Evolutionary conservation across 2,113 vertebrate species (phyloP), one percentile per base, ranked within the genome.

Genomic region (Pithys albifrons): DNA sequence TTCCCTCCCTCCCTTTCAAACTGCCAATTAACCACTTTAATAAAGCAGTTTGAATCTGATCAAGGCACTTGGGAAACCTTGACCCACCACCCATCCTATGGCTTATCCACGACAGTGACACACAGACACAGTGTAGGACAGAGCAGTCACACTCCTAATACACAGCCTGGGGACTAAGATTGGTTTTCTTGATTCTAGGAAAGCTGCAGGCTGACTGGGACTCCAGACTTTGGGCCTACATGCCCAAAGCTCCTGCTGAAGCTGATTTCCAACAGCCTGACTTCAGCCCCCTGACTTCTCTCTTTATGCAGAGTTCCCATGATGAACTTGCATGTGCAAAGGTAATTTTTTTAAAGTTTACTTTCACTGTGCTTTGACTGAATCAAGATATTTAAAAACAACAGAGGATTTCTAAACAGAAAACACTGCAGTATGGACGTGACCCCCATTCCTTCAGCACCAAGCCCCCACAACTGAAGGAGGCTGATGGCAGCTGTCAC

Each of bases 11-110:
- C 76, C 70, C 74, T 95, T 96, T 85, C 92, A 88, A 92, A 95
- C 66, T 83, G 74, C 76, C 93, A 97, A 96, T 96, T 97, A 97
- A 94, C 85, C 77, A 85, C 82, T 57, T 96, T 91, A 89, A 95
- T 93, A 96, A 95, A 96, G 88, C 91, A 85, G 89, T 72, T 57
- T 91, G 90, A 83, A 82, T 88, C 52, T 91, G 92, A 91, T 91
- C 19, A 12, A 87, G 81, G 88, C 0, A 2, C 85, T 71, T 24
- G 49, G 45, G 79, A 89, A 88, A 14, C 29, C 72, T 33, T 31
- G 70, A 71, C 48, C 73, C 85, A 89, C 20, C 20, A 61, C 62
- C 80, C 35, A 85, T 54, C 82, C 82, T 20, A 69, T 1, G 2
- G 25, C 27, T 78, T n/a, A 28, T 71, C 51, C 37, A 8, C 0